Evolutionary conservation across 2,113 vertebrate species (phyloP).

Genomic region (Pterocles gutturalis): DNA sequence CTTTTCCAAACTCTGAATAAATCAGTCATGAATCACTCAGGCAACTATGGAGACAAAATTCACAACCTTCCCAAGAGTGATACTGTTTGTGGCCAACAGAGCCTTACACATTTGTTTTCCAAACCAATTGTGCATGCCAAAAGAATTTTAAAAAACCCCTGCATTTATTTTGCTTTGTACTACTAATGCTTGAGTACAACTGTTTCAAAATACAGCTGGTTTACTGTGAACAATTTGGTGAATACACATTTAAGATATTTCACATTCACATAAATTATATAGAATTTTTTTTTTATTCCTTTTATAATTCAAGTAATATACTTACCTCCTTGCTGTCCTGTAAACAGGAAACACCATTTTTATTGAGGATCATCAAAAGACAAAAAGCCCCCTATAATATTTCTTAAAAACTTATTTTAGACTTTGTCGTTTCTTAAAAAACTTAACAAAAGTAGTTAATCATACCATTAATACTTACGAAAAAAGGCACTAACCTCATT

Average conservation of each 20-base stretch:
- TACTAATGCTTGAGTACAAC: neutral
- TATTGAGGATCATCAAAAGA: neutral
- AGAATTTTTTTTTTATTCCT: neutral
- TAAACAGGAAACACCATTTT: slow-evolving; percentile 52
- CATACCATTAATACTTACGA: neutral
- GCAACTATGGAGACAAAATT: neutral
- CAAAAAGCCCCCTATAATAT: neutral
- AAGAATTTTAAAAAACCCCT: neutral
- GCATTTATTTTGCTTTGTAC: neutral
- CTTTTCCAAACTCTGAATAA: slow-evolving; percentile 3
- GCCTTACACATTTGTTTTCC: neutral
- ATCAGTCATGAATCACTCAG: neutral
- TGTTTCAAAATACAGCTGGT: neutral
- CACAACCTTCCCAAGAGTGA: neutral
- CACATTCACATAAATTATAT: neutral
- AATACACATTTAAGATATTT: neutral
- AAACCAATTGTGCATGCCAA: neutral
- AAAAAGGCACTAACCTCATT: slow-evolving; percentile 85
- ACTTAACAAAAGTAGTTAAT: neutral
- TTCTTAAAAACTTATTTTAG: neutral
- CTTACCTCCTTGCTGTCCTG: slow-evolving; percentile 77
- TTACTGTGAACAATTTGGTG: neutral
- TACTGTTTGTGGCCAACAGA: neutral
- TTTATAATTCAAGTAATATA: slow-evolving; percentile 34
- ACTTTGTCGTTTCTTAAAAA: neutral